A percentile compares a stretch with the other conserved stretches of the same genome.
These are phyloP conservation scores for Pongo pygmaeus DNA, from an alignment of 2,113 vertebrate genomes.

Conservation along the genomic window DNA sequence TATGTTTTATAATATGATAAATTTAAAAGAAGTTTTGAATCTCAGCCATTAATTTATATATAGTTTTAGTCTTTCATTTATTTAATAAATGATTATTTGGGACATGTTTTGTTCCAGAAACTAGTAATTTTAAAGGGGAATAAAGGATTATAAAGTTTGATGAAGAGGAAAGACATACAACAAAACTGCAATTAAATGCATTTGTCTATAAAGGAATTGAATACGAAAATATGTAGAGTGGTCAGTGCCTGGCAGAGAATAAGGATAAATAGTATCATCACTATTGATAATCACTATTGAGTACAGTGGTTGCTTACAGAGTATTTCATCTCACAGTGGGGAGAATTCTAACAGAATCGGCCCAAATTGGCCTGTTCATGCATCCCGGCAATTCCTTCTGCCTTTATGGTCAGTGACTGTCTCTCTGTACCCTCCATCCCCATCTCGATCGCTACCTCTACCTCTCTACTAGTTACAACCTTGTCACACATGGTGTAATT, in stretches of 20 bases:
- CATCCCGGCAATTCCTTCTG: not conserved
- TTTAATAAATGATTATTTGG: not conserved
- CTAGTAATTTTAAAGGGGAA: not conserved
- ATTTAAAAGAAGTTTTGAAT: not conserved
- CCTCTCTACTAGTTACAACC: not conserved
- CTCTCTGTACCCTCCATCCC: not conserved
- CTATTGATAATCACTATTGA: not conserved
- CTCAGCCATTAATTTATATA: not conserved
- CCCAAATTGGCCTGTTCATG: not conserved
- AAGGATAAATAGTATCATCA: not conserved
- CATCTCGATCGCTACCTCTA: not conserved
- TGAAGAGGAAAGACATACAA: not conserved
- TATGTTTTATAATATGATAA: conserved; percentile 10
- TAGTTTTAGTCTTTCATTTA: not conserved
- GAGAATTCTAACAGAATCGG: not conserved
- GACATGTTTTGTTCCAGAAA: not conserved
- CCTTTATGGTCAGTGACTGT: not conserved
- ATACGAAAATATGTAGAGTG: not conserved
- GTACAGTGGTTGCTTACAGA: not conserved
- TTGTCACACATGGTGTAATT: not conserved
- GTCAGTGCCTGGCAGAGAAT: not conserved
- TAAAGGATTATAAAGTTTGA: not conserved
- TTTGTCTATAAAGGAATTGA: not conserved
- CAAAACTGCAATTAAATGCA: not conserved
- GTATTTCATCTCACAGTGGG: not conserved